Conservation (phyloP, 30 jellyfish, hydroid and myxozoan species). For the Morbakka virulenta region DNA sequence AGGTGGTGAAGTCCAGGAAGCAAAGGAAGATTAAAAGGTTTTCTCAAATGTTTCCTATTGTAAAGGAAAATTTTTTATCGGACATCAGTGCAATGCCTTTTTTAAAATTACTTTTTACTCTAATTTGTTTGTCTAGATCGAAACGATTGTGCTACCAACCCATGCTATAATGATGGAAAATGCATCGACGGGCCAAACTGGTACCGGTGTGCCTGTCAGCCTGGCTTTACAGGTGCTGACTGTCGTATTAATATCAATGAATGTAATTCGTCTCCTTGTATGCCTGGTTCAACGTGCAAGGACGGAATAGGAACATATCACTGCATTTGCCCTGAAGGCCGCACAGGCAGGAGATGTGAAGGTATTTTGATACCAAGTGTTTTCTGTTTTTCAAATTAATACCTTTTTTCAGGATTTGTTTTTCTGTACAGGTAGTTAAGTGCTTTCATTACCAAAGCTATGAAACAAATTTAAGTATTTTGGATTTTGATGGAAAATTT, state of each 20-base stretch:
- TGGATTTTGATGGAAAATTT: too few species aligned
- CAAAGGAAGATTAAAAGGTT: too few species aligned
- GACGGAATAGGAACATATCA: constrained; percentile 54
- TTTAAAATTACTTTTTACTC: too few species aligned
- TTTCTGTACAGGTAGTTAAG: too few species aligned
- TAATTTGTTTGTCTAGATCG: too few species aligned
- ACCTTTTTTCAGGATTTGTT: background rate
- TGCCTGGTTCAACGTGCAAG: constrained; percentile 51
- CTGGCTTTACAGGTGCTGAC: constrained; percentile 71
- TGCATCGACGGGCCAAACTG: constrained; percentile 78
- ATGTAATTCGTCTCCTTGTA: constrained; percentile 68
- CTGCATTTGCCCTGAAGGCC: constrained; percentile 82
- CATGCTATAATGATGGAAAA: constrained; percentile 64
- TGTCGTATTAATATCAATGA: constrained; percentile 72
- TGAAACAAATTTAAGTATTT: too few species aligned
- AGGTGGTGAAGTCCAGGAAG: too few species aligned
- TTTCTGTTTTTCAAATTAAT: background rate
- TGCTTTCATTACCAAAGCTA: too few species aligned
- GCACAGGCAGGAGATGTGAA: constrained; percentile 66
- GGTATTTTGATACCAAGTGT: constrained; percentile 28
- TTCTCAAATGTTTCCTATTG: too few species aligned
- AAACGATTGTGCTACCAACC: constrained; percentile 73
- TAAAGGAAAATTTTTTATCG: too few species aligned
- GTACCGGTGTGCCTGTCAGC: constrained; percentile 64
- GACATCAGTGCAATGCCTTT: too few species aligned